Evolutionary conservation across 2,797 vertebrate species (phyloP).

Genomic region (Emydoidea blandingii): DNA sequence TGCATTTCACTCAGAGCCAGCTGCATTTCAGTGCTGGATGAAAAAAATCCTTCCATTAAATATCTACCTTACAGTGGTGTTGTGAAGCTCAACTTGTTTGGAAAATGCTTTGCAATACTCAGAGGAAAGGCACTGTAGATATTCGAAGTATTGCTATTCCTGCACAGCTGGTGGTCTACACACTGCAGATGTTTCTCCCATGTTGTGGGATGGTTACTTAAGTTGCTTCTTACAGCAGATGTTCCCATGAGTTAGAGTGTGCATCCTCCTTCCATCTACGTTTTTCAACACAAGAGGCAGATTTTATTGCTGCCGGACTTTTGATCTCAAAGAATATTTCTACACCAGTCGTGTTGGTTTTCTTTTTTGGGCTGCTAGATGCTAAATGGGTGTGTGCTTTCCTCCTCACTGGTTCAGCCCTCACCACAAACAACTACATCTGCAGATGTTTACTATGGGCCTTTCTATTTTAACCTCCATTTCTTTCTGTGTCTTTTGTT

Average conservation of each 20-base stretch:
- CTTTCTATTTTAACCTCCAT: conserved; percentile 69
- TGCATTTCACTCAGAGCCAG: conserved; percentile 60
- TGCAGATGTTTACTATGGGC: conserved; percentile 70
- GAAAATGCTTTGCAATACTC: conserved; percentile 72
- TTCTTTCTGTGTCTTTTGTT: conserved; percentile 65
- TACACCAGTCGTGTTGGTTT: conserved; percentile 25
- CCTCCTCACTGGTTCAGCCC: conserved; percentile 39
- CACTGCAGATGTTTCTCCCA: conserved; percentile 75
- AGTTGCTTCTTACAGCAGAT: conserved; percentile 73
- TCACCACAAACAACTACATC: conserved; percentile 50
- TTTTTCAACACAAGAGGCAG: conserved; percentile 5
- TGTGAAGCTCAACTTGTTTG: conserved; percentile 73
- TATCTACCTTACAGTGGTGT: conserved; percentile 62
- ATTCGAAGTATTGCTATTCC: conserved; percentile 65
- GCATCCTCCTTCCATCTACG: conserved; percentile 47
- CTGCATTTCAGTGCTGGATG: conserved; percentile 39
- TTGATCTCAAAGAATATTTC: conserved; percentile 72
- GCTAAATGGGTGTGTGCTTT: conserved; percentile 54
- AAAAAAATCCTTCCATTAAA: conserved; percentile 69
- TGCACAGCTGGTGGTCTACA: conserved; percentile 76
- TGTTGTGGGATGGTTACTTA: conserved; percentile 71
- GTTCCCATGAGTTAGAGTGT: conserved; percentile 56
- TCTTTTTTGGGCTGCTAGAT: conserved; percentile 57
- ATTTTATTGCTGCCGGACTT: conserved; percentile 73
- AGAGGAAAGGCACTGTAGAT: conserved; percentile 73